Evolutionary conservation across 2,113 vertebrate species (phyloP), one percentile per base, ranked within the genome.

Genomic region (Syngnathus floridae): DNA sequence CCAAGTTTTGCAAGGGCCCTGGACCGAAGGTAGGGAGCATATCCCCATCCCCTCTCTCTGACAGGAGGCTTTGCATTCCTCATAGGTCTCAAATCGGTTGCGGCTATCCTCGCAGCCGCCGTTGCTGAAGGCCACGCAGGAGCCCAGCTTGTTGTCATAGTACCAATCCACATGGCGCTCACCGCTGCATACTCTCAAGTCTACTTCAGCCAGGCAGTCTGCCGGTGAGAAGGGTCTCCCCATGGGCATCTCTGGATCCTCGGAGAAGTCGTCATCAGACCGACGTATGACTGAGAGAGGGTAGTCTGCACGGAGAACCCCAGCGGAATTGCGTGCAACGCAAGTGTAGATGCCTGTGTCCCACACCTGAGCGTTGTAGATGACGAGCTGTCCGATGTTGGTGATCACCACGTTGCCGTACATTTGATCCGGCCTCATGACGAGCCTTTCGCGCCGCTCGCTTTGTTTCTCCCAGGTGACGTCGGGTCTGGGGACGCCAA

Each of bases 381-480:
- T 93, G 46, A 98, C 96, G 7, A 99, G 90, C 88, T 99, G 96
- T 3, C 95, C 97, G 0, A 96, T 94, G 88, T 96, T 99, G 69
- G 97, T 99, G 72, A 98, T 94, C 4, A 97, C 97, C 62, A 97
- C 90, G 0, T 98, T 99, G 70, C 95, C 97, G 0, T 97, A 98
- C 95, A 99, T 97, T 84, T 94, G 96, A 83, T 98, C 97, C 0
- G 96, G 95, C 62, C 93, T 87, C 95, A 99, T 96, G 75, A 97
- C 92, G 48, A 94, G 91, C 37, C 90, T 90, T 55, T 95, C 93
- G 0, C 80, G 91, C 1, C 86, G 85, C 16, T 95, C 93, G 0
- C 92, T 93, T 82, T 95, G 93, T 77, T 98, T 98, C 85, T 99
- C 96, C 97, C 97, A 99, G 14, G 94, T 96, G 66, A 99, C 90